phyloP scores from a whole-genome alignment of 1,140 invertebrate genomes.

The Melitaea cinxia region DNA sequence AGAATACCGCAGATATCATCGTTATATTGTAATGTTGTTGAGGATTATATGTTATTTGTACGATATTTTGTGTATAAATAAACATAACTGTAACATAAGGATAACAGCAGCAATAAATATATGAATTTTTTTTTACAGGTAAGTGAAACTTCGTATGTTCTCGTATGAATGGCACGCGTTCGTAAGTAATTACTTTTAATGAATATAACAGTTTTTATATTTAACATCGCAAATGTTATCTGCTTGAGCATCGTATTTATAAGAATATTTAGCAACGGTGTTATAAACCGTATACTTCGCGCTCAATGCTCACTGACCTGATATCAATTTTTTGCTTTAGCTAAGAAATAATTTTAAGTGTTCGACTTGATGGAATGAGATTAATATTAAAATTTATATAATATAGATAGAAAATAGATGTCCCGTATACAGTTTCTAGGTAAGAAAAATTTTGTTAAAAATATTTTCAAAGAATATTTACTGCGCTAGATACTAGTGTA shows the following conservation, averaged over 20 bases:
- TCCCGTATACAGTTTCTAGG: no score
- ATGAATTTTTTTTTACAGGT: slow-evolving; percentile 21
- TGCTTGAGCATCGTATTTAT: background rate
- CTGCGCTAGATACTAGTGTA: no score
- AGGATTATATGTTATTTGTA: background rate
- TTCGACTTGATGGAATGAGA: background rate
- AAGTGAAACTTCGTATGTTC: background rate
- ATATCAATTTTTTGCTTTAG: background rate
- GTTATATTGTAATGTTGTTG: background rate
- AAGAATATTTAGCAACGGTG: background rate
- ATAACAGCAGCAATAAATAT: background rate
- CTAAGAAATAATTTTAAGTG: background rate
- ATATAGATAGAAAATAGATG: no score
- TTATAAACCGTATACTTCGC: background rate
- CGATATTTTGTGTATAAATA: background rate
- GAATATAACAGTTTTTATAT: no score
- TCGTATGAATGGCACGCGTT: no score
- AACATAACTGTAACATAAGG: background rate
- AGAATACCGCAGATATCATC: slow-evolving; percentile 3
- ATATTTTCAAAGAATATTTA: no score
- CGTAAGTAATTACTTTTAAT: background rate
- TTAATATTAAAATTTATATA: background rate
- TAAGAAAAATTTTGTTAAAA: no score
- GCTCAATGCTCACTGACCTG: slow-evolving; percentile 1
- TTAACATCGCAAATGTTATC: no score